A percentile compares a stretch with the other conserved stretches of the same genome.
Evolutionary conservation across 1,140 invertebrate genomes (phyloP).

Genomic region (Mactra quadrangularis): DNA sequence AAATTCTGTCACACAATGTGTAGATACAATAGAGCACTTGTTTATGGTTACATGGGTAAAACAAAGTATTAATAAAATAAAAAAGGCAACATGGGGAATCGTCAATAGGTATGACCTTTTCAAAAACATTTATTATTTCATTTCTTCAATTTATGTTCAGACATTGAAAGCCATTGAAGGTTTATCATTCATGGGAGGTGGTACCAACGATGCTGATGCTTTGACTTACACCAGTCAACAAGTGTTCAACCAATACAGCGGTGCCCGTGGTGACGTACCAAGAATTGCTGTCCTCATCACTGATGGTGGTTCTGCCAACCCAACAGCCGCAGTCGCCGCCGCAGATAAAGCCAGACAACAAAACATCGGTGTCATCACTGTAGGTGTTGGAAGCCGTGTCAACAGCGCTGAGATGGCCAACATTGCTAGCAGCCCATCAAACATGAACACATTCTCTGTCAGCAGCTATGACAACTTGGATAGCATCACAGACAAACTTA

Average conservation of each 20-base stretch:
- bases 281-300: conserved; percentile 74
- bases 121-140: too few relatives aligned
- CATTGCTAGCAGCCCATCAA: conserved; percentile 70
- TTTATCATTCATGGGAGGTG: conserved; percentile 71
- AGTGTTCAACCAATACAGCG: conserved; percentile 67
- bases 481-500: conserved; percentile 66
- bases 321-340: conserved; percentile 54
- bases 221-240: conserved; percentile 70
- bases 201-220: conserved; percentile 75
- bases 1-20: too few relatives aligned
- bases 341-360: conserved; percentile 63
- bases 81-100: too few relatives aligned
- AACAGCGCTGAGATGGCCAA: conserved; percentile 71
- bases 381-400: conserved; percentile 74
- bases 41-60: too few relatives aligned
- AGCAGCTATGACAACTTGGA: conserved; percentile 69
- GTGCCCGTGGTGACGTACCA: conserved; percentile 73
- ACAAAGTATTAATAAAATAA: too few relatives aligned
- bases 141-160: too few relatives aligned
- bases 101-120: too few relatives aligned
- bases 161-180: conserved; percentile 70
- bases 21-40: too few relatives aligned
- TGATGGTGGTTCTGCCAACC: conserved; percentile 66
- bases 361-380: conserved; percentile 72
- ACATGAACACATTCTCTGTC: conserved; percentile 67